Percentiles rank a stretch among this genome's conserved stretches.
Conservation (phyloP, 1,140 invertebrate species). For the Lutraria rhynchaena region DNA sequence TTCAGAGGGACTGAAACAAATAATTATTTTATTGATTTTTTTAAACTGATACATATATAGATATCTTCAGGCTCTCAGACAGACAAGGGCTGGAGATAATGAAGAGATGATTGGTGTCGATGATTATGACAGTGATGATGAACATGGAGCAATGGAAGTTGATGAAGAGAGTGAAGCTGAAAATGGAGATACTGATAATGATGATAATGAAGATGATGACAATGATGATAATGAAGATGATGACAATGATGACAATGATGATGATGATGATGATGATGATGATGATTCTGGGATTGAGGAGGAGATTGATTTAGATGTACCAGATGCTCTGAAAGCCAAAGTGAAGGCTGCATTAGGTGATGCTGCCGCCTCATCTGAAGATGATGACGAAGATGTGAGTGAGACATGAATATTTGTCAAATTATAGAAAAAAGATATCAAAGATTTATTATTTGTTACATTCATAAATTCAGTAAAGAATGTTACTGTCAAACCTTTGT, state of each 20-base stretch:
- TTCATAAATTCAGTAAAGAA: background rate
- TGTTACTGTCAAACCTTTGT: too few species aligned
- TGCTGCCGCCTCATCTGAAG: conserved; percentile 65
- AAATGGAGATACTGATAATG: conserved; percentile 76
- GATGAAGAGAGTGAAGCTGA: conserved; percentile 80
- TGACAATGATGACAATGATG: conserved; percentile 81
- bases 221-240: conserved; percentile 80
- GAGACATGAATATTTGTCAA: background rate
- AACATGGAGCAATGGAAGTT: too few species aligned
- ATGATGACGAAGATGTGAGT: conserved; percentile 50
- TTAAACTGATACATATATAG: background rate
- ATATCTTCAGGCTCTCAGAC: conserved; percentile 35
- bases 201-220: conserved; percentile 53
- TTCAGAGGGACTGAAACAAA: too few species aligned
- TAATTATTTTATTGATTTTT: too few species aligned
- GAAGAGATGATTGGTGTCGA: conserved; percentile 66
- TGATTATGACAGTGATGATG: conserved; percentile 81
- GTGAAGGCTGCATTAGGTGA: conserved; percentile 82
- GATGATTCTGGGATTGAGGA: conserved; percentile 64
- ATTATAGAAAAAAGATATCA: background rate
- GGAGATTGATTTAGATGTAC: conserved; percentile 65
- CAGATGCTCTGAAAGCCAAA: conserved; percentile 84
- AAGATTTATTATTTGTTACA: conserved; percentile 15
- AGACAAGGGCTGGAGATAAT: conserved; percentile 26
- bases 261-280: conserved; percentile 81